A percentile compares a stretch with the other conserved stretches of the same genome.
Evolutionary conservation across 2,113 vertebrate genomes (phyloP).

Genomic region (Phaethon lepturus): DNA sequence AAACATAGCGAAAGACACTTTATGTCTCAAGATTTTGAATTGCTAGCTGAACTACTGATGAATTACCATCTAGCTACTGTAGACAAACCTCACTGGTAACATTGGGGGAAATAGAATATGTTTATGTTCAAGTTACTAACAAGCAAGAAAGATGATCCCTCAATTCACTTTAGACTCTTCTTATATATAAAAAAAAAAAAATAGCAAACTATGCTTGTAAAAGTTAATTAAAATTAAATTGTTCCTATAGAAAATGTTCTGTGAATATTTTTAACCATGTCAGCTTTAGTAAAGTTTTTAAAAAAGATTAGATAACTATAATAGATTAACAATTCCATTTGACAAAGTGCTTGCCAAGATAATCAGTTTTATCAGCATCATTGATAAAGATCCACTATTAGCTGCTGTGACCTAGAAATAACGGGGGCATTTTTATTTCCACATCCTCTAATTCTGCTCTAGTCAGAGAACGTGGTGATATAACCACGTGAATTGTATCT

Average conservation of each 20-base stretch:
- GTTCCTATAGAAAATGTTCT: constrained; percentile 48
- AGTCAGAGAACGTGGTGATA: not conserved
- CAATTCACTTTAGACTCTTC: constrained; percentile 48
- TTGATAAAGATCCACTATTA: not conserved
- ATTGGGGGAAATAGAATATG: not conserved
- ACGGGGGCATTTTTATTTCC: not conserved
- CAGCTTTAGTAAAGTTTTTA: not conserved
- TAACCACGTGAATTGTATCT: not conserved
- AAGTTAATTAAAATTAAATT: constrained; percentile 55
- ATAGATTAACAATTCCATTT: constrained; percentile 13
- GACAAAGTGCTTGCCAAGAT: constrained; percentile 2
- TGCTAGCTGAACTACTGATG: not conserved
- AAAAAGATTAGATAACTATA: not conserved
- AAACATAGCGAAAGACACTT: not conserved
- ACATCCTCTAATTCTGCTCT: not conserved
- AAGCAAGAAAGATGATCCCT: constrained; percentile 28
- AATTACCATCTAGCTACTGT: not conserved
- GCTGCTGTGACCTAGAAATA: not conserved
- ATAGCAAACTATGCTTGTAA: not conserved
- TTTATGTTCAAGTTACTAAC: constrained; percentile 23
- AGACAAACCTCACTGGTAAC: not conserved
- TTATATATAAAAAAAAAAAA: constrained; percentile 48
- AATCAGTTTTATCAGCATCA: not conserved
- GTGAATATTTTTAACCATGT: not conserved
- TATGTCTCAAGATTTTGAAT: not conserved